These are phyloP conservation scores for Ochlodes sylvanus DNA, from an alignment of 2,888 invertebrate species.

Conservation along the genomic window DNA sequence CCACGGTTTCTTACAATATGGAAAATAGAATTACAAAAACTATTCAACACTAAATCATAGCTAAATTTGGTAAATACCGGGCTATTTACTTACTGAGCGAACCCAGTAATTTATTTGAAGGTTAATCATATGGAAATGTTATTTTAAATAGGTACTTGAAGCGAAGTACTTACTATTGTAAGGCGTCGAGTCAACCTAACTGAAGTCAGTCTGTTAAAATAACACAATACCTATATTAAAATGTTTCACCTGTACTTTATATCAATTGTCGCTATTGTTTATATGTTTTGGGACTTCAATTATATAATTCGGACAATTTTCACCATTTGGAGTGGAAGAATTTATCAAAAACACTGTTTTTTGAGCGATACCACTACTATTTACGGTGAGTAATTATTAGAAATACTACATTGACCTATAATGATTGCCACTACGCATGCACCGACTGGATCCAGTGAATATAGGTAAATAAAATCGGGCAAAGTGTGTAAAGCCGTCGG, in stretches of 20 bases:
- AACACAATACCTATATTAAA: not conserved
- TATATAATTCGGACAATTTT: conserved; percentile 89
- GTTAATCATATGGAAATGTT: conserved; percentile 3
- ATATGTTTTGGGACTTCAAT: conserved; percentile 88
- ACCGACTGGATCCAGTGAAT: too few species aligned
- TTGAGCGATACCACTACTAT: conserved; percentile 88
- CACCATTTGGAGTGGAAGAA: conserved; percentile 87
- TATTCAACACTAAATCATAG: not conserved
- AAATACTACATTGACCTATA: too few species aligned
- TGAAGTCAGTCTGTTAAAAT: not conserved
- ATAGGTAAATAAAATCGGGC: too few species aligned
- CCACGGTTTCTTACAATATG: not conserved
- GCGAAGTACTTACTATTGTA: not conserved
- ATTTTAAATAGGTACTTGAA: not conserved
- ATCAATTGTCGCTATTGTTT: conserved; percentile 66
- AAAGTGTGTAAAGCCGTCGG: too few species aligned
- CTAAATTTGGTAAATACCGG: not conserved
- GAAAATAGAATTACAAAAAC: not conserved
- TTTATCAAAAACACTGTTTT: conserved; percentile 86
- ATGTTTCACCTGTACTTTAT: conserved; percentile 23
- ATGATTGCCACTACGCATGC: too few species aligned
- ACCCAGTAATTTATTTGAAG: not conserved
- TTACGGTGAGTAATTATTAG: conserved; percentile 86
- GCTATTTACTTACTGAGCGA: not conserved
- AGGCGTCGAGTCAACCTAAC: not conserved